Base-by-base conservation (phyloP, 92 coral and sea anemone species). In the Bergia puertoricense region DNA sequence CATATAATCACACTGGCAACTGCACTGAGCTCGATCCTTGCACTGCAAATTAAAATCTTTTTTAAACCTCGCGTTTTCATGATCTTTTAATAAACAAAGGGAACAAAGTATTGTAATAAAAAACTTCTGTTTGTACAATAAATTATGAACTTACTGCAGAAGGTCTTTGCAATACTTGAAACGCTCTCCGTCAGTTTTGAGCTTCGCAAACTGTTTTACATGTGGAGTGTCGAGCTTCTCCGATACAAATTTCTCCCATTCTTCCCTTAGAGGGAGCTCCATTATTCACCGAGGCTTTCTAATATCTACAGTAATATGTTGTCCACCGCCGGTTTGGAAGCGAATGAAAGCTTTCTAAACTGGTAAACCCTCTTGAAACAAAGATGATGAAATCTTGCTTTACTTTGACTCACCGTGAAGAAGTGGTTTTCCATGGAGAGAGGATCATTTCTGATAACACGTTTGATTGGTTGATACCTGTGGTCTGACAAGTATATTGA, bases 131-230 rank as follows among this genome's bases (percentile, higher is more conserved):
- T 76, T 41, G 20, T 42, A n/a, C 0, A 50, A 48, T 16, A 30
- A 80, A 39, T 41, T 2, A 23, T 57, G 14, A 85, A 85, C 89
- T 89, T 92, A 96, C 99, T 95, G 92, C 39, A 95, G 89, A 88
- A 92, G 81, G 10, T 91, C 90, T 82, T 94, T 92, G 91, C 95
- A 95, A 75, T 93, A 92, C 62, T 90, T 91, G 90, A 93, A 93
- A 11, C 98, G 92, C 80, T 96, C 96, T 88, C 91, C 92, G 81
- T 96, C 96, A 57, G 94, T 95, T 42, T 90, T 88, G 39, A 96
- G 91, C 72, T 92, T 91, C 45, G 93, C 92, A 83, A 96, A 96
- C 82, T 95, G 93, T 65, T 95, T 93, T 91, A 92, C 88, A 73
- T 85, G 90, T 51, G 96, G 96, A 74, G 93, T 90, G 67, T 93